A percentile compares a stretch with the other conserved stretches of the same genome.
These are phyloP conservation scores for Petrolisthes cinctipes DNA, from an alignment of 2,888 invertebrate species.

Conservation along the genomic window DNA sequence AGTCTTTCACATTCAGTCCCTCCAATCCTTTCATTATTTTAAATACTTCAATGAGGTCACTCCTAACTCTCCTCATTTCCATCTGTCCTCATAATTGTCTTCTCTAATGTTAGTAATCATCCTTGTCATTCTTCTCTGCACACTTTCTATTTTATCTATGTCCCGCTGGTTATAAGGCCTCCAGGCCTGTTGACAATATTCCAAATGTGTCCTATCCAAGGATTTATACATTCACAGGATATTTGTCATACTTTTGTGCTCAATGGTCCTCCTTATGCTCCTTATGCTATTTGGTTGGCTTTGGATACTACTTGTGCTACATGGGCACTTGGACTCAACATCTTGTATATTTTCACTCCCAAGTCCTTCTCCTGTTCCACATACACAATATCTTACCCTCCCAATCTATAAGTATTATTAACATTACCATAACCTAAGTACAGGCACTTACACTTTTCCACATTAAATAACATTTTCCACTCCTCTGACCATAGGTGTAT, in stretches of 20 bases:
- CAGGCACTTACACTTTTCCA: constrained; percentile 15
- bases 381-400: not conserved
- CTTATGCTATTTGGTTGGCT: constrained; percentile 10
- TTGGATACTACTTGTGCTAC: not conserved
- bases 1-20: not conserved
- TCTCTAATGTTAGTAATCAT: not conserved
- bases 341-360: not conserved
- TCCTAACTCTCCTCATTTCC: constrained; percentile 16
- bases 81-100: not conserved
- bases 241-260: not conserved
- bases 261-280: constrained; percentile 17
- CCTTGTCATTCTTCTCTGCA: not conserved
- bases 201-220: not conserved
- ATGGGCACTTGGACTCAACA: not conserved
- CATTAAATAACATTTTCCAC: constrained; percentile 22
- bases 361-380: constrained; percentile 4
- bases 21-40: not conserved
- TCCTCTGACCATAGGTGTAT: not conserved
- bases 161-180: not conserved
- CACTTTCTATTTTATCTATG: not conserved
- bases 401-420: not conserved
- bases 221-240: constrained; percentile 3
- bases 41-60: not conserved
- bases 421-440: not conserved
- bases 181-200: not conserved